Conservation (phyloP, 2,797 vertebrate species). For the Semaprochilodus insignis region DNA sequence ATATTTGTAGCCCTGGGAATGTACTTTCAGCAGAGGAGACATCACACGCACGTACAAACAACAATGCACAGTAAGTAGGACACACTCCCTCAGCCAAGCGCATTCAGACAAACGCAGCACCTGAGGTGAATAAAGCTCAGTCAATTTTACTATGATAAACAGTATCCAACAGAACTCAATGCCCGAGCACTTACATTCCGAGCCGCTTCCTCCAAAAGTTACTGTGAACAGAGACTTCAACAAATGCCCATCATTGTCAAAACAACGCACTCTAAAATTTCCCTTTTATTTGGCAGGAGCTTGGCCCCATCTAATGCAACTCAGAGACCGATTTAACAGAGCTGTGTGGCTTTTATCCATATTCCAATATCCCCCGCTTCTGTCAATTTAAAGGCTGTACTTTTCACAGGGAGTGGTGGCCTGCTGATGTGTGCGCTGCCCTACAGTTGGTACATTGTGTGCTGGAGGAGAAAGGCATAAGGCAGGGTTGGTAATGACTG, state of each 20-base stretch:
- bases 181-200: background rate
- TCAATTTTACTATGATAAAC: constrained; percentile 38
- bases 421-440: constrained; percentile 12
- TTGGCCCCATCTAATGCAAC: constrained; percentile 29
- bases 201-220: background rate
- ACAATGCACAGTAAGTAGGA: constrained; percentile 17
- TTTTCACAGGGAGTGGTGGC: constrained; percentile 16
- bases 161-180: constrained; percentile 1
- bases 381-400: constrained; percentile 35
- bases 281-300: constrained; percentile 37
- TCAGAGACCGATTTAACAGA: constrained; percentile 30
- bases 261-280: constrained; percentile 38
- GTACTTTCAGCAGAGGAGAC: constrained; percentile 10
- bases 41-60: background rate
- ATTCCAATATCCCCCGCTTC: constrained; percentile 39
- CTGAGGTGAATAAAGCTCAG: constrained; percentile 29
- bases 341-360: background rate
- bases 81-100: background rate
- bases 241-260: constrained; percentile 40
- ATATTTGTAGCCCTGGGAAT: constrained; percentile 28
- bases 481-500: constrained; percentile 50
- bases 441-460: background rate
- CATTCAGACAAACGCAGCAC: constrained; percentile 26
- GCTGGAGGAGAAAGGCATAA: constrained; percentile 14
- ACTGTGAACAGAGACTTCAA: constrained; percentile 28